A percentile compares a stretch with the other conserved stretches of the same genome.
Evolutionary conservation across 2,888 invertebrate species (phyloP).

Genomic region (Theretra japonica): DNA sequence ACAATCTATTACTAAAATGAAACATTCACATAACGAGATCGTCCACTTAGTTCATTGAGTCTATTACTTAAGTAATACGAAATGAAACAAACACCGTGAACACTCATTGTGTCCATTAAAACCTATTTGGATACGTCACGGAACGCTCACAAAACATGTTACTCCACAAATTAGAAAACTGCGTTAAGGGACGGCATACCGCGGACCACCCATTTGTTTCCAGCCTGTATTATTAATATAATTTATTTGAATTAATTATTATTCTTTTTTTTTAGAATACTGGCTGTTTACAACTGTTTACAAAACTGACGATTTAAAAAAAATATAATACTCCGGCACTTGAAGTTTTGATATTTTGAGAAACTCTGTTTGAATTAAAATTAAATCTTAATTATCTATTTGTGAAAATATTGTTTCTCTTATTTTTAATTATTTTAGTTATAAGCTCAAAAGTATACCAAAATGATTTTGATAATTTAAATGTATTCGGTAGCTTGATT

Average conservation of each 20-base stretch:
- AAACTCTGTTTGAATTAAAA: too few species aligned
- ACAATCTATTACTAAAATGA: slow-evolving; percentile 30
- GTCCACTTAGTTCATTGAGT: slow-evolving; percentile 31
- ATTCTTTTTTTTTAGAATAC: too few species aligned
- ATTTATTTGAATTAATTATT: not conserved
- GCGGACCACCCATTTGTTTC: not conserved
- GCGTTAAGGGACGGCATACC: slow-evolving; percentile 32
- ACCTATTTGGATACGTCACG: slow-evolving; percentile 48
- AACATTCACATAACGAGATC: slow-evolving; percentile 31
- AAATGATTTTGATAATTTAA: too few species aligned
- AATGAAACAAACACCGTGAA: slow-evolving; percentile 31
- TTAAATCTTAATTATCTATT: too few species aligned
- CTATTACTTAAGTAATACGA: slow-evolving; percentile 32
- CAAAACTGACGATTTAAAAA: too few species aligned
- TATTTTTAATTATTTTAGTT: too few species aligned
- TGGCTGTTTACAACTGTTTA: too few species aligned
- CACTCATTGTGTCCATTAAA: slow-evolving; percentile 46
- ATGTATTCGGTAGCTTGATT: too few species aligned
- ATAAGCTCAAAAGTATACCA: too few species aligned
- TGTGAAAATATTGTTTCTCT: too few species aligned
- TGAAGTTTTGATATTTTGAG: too few species aligned
- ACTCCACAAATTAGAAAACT: slow-evolving; percentile 54
- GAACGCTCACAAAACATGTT: slow-evolving; percentile 42
- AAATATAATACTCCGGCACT: too few species aligned
- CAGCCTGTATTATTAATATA: not conserved